Evolutionary conservation across 2,888 invertebrate species (phyloP).

Genomic region (Sabatieria punctata): DNA sequence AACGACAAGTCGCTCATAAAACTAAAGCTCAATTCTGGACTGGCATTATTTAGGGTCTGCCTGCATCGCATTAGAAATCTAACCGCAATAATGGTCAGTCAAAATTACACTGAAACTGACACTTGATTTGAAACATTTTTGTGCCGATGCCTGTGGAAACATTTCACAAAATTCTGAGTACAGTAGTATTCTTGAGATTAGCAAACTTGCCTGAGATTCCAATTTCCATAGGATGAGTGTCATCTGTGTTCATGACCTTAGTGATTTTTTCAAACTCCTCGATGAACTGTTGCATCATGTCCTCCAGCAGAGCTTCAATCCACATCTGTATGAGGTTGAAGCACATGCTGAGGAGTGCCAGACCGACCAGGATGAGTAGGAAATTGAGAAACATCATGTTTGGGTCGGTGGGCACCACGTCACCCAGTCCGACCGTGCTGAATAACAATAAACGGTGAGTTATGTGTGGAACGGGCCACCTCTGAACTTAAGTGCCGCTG

Average conservation of each 20-base stretch:
- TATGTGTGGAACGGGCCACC: background rate
- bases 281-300: constrained; percentile 22
- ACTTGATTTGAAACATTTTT: too few relatives aligned
- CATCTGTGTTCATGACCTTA: background rate
- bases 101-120: too few relatives aligned
- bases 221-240: background rate
- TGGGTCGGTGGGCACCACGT: constrained; percentile 24
- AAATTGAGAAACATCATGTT: constrained; percentile 29
- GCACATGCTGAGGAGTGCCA: constrained; percentile 28
- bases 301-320: constrained; percentile 18
- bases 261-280: constrained; percentile 24
- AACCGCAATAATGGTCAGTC: too few relatives aligned
- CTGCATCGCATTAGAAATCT: too few relatives aligned
- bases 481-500: background rate
- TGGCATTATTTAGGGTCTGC: too few relatives aligned
- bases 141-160: too few relatives aligned
- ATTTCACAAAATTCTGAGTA: too few relatives aligned
- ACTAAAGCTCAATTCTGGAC: too few relatives aligned
- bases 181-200: too few relatives aligned
- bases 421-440: constrained; percentile 28
- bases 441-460: constrained; percentile 1
- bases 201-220: too few relatives aligned
- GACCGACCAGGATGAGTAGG: constrained; percentile 24
- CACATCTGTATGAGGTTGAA: constrained; percentile 20
- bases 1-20: too few relatives aligned